Evolutionary conservation across 2,113 vertebrate species (phyloP).

Genomic region (Macrotis lagotis): DNA sequence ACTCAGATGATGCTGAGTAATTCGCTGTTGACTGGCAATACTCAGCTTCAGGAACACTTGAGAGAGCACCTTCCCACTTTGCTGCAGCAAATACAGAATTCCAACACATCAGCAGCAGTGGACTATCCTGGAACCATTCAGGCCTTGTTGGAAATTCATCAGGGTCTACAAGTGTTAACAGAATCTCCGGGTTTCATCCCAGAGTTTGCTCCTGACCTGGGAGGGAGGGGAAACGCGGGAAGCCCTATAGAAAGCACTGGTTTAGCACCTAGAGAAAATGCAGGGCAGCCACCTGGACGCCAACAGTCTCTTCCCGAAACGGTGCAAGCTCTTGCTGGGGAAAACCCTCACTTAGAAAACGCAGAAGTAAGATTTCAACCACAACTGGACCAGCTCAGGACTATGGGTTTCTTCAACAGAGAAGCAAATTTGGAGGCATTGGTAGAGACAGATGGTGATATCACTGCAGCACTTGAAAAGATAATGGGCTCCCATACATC

Average conservation of each 20-base stretch:
- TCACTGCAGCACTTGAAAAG: constrained; percentile 90
- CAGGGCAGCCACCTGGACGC: constrained; percentile 83
- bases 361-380: constrained; percentile 90
- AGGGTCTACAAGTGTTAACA: constrained; percentile 90
- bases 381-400: constrained; percentile 95
- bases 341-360: too few relatives aligned
- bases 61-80: too few relatives aligned
- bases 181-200: constrained; percentile 91
- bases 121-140: too few relatives aligned
- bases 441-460: constrained; percentile 91
- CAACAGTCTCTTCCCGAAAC: too few relatives aligned
- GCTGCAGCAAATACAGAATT: too few relatives aligned
- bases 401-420: constrained; percentile 98
- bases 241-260: constrained; percentile 77
- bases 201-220: constrained; percentile 81
- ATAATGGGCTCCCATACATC: constrained; percentile 90
- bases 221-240: constrained; percentile 80
- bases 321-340: too few relatives aligned
- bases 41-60: too few relatives aligned
- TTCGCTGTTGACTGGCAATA: too few relatives aligned
- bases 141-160: too few relatives aligned
- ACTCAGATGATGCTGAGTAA: too few relatives aligned
- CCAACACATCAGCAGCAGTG: too few relatives aligned
- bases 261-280: constrained; percentile 79
- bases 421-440: constrained; percentile 97